These are phyloP conservation scores for Donacobius atricapilla DNA, from an alignment of 2,113 vertebrate species.

Conservation along the genomic window DNA sequence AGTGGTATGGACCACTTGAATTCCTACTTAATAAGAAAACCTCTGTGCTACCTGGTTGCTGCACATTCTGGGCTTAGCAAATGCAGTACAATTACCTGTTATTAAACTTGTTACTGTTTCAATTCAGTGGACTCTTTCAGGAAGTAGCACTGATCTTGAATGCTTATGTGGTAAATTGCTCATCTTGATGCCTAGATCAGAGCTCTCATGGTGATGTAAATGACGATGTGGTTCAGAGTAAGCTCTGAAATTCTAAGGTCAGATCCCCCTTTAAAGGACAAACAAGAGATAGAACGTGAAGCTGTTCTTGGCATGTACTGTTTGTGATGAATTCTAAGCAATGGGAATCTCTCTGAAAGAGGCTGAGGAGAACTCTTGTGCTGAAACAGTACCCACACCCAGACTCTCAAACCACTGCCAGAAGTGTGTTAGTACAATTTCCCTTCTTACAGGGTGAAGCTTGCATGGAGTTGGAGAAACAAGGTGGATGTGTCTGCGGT, in stretches of 20 bases:
- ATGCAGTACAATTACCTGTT: background rate
- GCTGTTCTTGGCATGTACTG: conserved; percentile 51
- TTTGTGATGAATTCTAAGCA: conserved; percentile 80
- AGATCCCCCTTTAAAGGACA: background rate
- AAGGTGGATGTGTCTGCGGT: background rate
- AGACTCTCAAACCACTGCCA: background rate
- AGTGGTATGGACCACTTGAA: background rate
- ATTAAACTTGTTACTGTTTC: background rate
- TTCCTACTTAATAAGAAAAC: background rate
- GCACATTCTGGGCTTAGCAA: background rate
- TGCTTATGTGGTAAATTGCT: background rate
- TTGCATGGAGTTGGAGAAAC: background rate
- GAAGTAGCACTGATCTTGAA: background rate
- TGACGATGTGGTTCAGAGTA: background rate
- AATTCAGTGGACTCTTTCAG: background rate
- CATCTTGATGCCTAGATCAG: background rate
- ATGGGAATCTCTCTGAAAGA: conserved; percentile 96
- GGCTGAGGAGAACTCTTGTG: conserved; percentile 72
- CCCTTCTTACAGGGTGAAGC: background rate
- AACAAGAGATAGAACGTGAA: background rate
- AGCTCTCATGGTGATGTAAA: background rate
- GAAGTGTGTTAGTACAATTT: background rate
- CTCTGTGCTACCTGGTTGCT: background rate
- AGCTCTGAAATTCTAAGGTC: background rate
- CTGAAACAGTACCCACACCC: conserved; percentile 77